Percentiles rank a stretch among this genome's conserved stretches.
These are phyloP conservation scores for Etia nguti DNA, from an alignment of 2,113 vertebrate species.

Conservation along the genomic window DNA sequence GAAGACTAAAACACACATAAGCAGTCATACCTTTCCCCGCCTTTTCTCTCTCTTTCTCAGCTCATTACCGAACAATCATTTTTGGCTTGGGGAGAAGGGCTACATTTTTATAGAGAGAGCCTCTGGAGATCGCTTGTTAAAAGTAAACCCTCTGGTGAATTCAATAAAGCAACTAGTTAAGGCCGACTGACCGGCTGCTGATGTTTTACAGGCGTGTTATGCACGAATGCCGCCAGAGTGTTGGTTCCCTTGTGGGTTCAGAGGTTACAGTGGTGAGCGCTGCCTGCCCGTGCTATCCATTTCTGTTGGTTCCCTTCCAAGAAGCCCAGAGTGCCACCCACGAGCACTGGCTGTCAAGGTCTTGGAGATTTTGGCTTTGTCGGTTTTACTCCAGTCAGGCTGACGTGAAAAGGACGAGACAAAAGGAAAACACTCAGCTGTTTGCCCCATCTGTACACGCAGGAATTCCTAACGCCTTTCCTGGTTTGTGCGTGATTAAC, in stretches of 20 bases:
- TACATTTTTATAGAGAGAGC: constrained; percentile 20
- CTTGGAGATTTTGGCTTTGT: constrained; percentile 24
- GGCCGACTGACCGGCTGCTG: constrained; percentile 24
- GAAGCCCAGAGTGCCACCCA: constrained; percentile 49
- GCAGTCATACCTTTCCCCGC: constrained; percentile 52
- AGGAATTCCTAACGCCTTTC: neutral
- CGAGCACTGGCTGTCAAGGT: constrained; percentile 16
- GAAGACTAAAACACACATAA: constrained; percentile 48
- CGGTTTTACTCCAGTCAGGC: constrained; percentile 14
- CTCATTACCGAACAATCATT: constrained; percentile 68
- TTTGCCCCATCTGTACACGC: neutral
- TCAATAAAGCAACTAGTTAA: constrained; percentile 49
- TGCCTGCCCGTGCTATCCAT: constrained; percentile 41
- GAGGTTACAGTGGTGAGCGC: constrained; percentile 42
- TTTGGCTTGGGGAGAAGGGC: constrained; percentile 19
- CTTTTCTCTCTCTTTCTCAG: constrained; percentile 54
- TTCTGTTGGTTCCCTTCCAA: constrained; percentile 29
- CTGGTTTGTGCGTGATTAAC: neutral
- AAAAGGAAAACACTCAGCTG: neutral
- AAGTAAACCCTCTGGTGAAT: constrained; percentile 52
- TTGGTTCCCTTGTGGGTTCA: constrained; percentile 44
- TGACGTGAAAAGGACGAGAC: neutral
- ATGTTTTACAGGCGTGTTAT: constrained; percentile 53
- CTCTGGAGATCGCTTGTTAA: constrained; percentile 54
- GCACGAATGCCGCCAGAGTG: constrained; percentile 19